Evolutionary conservation across 2,113 vertebrate species (phyloP), one percentile per base, ranked within the genome.

Genomic region (Gallinago undulata): DNA sequence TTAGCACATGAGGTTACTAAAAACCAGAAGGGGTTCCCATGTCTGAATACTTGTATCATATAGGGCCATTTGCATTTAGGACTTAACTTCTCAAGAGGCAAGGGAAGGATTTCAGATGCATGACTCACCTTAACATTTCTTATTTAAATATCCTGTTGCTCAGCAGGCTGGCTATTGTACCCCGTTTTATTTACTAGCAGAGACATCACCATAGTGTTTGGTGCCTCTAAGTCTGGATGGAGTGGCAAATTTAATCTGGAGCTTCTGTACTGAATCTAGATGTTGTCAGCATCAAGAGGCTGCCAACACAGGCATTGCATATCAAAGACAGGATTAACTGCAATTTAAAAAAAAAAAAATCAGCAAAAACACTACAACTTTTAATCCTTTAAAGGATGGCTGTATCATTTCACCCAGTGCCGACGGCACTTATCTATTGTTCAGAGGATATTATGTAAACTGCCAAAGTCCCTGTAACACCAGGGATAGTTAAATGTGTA

Each of bases 401-500:
- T 96, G 87, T 76, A 73, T 66, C 41, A 59, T 92, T 94, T 94
- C 84, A 95, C 19, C 67, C 89, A 33, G 63, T 50, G 39, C 70
- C 92, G 83, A 30, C 77, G 83, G 90, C 53, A 82, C 43, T 12
- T 84, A 91, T 89, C 86, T 84, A 51, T 94, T 94, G 81, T 94
- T 87, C 84, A 18, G 7, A 63, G n/a, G 57, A 63, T 84, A 55
- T 81, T 85, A 77, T 83, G 59, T 95, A 97, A 96, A 97, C 91
- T 96, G 64, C 43, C 76, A 81, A 84, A 93, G 64, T 93, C 66
- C 39, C 67, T 18, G 31, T 93, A 96, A 90, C 76, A 70, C 90
- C 77, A 70, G 87, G 74, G n/a, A 84, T 72, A 74, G 90, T 82
- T 95, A 96, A 94, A 96, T 59, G 66, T 91, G 89, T 96, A 97